Conservation (phyloP, 2,888 invertebrate species). For the Oscheius sp. region DNA sequence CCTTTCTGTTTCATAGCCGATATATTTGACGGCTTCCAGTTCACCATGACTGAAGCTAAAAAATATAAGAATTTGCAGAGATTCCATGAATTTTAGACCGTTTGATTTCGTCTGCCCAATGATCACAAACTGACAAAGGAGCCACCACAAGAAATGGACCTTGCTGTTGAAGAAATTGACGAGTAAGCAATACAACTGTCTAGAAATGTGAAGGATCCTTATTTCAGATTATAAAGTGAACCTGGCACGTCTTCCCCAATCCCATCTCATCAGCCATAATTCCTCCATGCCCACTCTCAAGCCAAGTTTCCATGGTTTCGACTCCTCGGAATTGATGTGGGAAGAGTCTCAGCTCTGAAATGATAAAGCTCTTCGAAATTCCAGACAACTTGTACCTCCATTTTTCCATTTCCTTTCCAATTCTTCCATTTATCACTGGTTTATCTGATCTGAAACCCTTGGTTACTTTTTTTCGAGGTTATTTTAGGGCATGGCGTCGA, state of each 20-base stretch:
- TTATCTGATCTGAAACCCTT: too few relatives aligned
- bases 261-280: conserved; percentile 37
- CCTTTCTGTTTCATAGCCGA: conserved; percentile 24
- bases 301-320: conserved; percentile 28
- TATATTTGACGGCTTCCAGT: conserved; percentile 26
- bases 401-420: background rate
- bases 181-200: conserved; percentile 2
- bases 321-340: conserved; percentile 23
- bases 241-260: conserved; percentile 36
- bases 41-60: conserved; percentile 38
- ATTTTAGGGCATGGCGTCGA: too few relatives aligned
- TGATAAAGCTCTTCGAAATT: background rate
- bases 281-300: conserved; percentile 20
- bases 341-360: conserved; percentile 17
- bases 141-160: conserved; percentile 32
- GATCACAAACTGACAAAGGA: conserved; percentile 28
- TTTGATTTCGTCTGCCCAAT: conserved; percentile 28
- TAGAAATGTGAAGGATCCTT: background rate
- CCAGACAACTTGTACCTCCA: background rate
- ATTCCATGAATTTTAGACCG: background rate
- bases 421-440: background rate
- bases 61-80: background rate
- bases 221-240: background rate
- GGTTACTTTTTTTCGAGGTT: too few relatives aligned
- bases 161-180: conserved; percentile 14